Conservation (phyloP, 2,797 vertebrate genomes). For the Paguma larvata region DNA sequence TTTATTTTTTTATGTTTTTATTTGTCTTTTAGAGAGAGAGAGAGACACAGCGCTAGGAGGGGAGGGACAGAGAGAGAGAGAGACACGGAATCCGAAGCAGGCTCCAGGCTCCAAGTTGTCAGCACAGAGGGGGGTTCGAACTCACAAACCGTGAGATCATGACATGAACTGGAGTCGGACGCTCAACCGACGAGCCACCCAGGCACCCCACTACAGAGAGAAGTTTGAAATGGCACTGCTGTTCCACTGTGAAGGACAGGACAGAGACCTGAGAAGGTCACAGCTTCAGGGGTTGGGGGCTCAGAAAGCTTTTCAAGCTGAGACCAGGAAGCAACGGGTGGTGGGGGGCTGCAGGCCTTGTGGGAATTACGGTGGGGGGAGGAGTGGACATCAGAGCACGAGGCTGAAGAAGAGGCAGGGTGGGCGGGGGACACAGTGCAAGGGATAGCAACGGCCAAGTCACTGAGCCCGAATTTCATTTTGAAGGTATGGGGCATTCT, state of each 20-base stretch:
- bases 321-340: neutral
- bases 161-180: too few species aligned
- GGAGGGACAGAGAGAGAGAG: too few species aligned
- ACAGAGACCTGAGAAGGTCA: neutral
- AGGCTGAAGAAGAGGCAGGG: neutral
- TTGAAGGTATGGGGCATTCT: neutral
- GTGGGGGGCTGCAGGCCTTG: neutral
- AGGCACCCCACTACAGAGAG: neutral
- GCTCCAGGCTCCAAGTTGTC: too few species aligned
- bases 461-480: too few species aligned
- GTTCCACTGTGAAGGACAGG: neutral
- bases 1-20: too few species aligned
- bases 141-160: too few species aligned
- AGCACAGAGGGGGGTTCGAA: too few species aligned
- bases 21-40: too few species aligned
- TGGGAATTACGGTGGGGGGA: too few species aligned
- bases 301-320: neutral
- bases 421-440: rapidly evolving
- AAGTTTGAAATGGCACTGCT: neutral
- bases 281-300: neutral
- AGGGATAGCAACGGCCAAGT: neutral
- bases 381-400: neutral
- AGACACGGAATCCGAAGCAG: too few species aligned
- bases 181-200: too few species aligned
- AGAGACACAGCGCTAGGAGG: too few species aligned